These are phyloP conservation scores for Drosophila carrolli DNA, from an alignment of 1,140 invertebrate species.

Conservation along the genomic window DNA sequence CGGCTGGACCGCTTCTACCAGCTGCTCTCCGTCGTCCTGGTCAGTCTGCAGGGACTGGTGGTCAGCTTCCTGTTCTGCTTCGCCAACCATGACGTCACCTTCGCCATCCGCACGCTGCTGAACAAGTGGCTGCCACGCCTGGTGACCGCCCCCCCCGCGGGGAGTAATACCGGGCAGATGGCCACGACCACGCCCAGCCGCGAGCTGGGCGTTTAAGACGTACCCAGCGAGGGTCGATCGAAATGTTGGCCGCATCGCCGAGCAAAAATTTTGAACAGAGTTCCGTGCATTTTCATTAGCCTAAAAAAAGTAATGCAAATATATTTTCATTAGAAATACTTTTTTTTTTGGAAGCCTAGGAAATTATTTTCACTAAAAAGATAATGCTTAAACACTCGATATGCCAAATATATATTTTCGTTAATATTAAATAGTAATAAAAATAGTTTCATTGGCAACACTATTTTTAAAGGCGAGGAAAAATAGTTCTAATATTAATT, in stretches of 20 bases:
- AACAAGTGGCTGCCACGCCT: constrained; percentile 77
- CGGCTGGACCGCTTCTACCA: constrained; percentile 90
- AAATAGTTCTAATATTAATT: too few species aligned
- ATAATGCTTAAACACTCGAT: too few species aligned
- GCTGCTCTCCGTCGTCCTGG: constrained; percentile 90
- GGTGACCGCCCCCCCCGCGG: constrained; percentile 67
- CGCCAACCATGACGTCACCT: constrained; percentile 93
- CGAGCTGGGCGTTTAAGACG: constrained; percentile 77
- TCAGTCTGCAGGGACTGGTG: constrained; percentile 94
- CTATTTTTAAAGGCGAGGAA: too few species aligned
- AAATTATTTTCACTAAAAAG: too few species aligned
- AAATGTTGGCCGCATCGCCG: constrained; percentile 13
- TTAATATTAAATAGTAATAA: too few species aligned
- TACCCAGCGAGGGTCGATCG: constrained; percentile 11
- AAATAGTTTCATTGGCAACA: too few species aligned
- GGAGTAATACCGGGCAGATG: constrained; percentile 81
- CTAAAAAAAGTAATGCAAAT: too few species aligned
- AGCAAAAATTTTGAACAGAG: constrained; percentile 45
- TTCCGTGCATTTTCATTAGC: too few species aligned
- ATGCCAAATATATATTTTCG: too few species aligned
- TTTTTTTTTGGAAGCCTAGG: too few species aligned
- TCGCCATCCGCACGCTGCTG: constrained; percentile 84
- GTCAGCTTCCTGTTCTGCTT: constrained; percentile 95
- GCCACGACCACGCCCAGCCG: constrained; percentile 83
- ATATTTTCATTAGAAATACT: not conserved